Base-by-base conservation (phyloP, 2,797 vertebrate genomes). In the Neosilurus hyrtlii region DNA sequence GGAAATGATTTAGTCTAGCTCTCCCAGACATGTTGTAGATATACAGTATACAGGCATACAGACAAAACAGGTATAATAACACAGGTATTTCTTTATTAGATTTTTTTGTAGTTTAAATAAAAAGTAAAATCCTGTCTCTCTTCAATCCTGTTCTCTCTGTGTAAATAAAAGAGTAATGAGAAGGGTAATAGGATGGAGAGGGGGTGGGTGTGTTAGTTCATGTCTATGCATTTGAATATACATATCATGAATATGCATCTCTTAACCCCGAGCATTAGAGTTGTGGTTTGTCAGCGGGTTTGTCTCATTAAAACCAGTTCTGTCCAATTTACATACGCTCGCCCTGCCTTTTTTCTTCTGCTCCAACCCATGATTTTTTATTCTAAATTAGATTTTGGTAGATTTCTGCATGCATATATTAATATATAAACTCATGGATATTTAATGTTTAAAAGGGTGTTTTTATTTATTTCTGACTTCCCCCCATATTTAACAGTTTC, bases 241-340 rank as follows among this genome's bases (percentile, higher is more conserved):
- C 65, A 43, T 72, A 73, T 84, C 86, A 90, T 90, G 85, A 92
- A 91, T 90, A 91, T 91, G 87, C 88, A 90, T 89, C 82, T 77
- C 61, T 80, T 89, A 88, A 89, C 86, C 84, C 88, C 54, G 83
- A 89, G 81, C 71, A 84, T 87, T 86, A 82, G 83, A 82, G 86
- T 73, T 78, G 86, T n/a, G 78, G 63, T 88, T 79, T 87, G 82
- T 88, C 88, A 87, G 77, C 35, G 65, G 85, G 62, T 79, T 85
- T 51, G 67, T 84, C 83, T 81, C 80, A 84, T 86, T 85, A 86
- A 84, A 82, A 79, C 61, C 54, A 57, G 75, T 75, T 70, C 78
- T 24, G 59, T 56, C 56, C 83, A 20, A 82, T 79, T 83, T 81
- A 68, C 80, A 79, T 79, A 83, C 43, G 20, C 43, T 49, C 65